Percentiles rank a stretch among this genome's conserved stretches.
Conservation (phyloP, 2,888 invertebrate species). For the Pachliopta kotzebuea region DNA sequence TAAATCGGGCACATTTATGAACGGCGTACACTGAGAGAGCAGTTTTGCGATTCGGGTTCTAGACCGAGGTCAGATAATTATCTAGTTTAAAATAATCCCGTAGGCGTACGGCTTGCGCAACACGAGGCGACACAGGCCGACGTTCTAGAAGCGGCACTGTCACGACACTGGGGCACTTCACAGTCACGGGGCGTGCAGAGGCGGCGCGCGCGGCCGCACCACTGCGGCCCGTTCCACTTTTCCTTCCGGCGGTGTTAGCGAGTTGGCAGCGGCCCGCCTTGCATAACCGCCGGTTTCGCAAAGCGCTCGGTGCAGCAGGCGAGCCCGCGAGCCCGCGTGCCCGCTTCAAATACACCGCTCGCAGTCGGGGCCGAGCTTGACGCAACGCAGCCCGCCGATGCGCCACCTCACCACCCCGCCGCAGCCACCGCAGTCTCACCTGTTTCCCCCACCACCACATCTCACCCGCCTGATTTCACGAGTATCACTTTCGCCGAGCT, state of each 20-base stretch:
- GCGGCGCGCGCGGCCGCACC: slow-evolving; percentile 73
- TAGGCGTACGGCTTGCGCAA: slow-evolving; percentile 77
- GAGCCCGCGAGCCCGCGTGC: slow-evolving; percentile 61
- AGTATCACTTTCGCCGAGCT: slow-evolving; percentile 72
- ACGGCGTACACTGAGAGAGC: slow-evolving; percentile 38
- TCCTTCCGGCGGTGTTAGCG: slow-evolving; percentile 75
- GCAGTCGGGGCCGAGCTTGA: slow-evolving; percentile 59
- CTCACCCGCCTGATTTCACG: slow-evolving; percentile 61
- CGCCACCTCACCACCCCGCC: slow-evolving; percentile 49
- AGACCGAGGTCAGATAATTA: slow-evolving; percentile 54
- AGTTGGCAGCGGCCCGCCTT: slow-evolving; percentile 79
- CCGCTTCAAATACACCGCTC: slow-evolving; percentile 75
- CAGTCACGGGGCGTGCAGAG: slow-evolving; percentile 71
- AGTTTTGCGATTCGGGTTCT: slow-evolving; percentile 48
- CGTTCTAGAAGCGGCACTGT: slow-evolving; percentile 77
- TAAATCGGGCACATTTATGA: slow-evolving; percentile 31
- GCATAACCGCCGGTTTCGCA: slow-evolving; percentile 79
- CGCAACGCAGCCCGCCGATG: slow-evolving; percentile 47
- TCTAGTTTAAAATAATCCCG: slow-evolving; percentile 76
- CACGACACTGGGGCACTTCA: slow-evolving; percentile 76
- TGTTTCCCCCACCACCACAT: slow-evolving; percentile 57
- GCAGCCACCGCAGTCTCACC: slow-evolving; percentile 43
- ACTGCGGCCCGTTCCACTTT: slow-evolving; percentile 79
- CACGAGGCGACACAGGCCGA: slow-evolving; percentile 73
- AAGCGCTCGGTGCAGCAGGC: slow-evolving; percentile 73